Evolutionary conservation across 1,140 invertebrate genomes (phyloP), one percentile per base, ranked within the genome.

Genomic region (Helicoverpa armigera): DNA sequence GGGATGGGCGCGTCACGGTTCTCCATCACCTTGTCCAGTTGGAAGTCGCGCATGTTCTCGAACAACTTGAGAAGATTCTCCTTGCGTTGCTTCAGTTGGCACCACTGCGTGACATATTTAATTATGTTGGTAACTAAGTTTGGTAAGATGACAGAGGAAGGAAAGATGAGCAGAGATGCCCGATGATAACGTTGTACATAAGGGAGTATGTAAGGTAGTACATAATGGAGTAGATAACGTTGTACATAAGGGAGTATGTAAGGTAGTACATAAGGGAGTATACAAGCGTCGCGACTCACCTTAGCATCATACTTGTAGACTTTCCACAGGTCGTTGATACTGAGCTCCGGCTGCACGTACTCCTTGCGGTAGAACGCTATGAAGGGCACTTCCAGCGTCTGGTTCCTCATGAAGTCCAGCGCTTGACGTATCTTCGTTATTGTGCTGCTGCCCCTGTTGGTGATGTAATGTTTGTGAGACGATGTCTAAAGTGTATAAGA

Each of bases 311-410:
- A 99, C 86, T 98, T 98, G 92, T 99, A 99, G 1, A 99, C 97
- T 91, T 98, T 98, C 99, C 99, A 99, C 1, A 99, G 94, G 91
- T 99, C 99, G 88, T 98, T 98, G 23, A 99, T 98, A 78, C 97
- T 98, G 11, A 99, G 92, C 87, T 99, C 98, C 0, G 98, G 98
- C 87, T 98, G 97, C 0, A 99, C 98, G 90, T 99, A 99, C 92
- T 99, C 99, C 94, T 99, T 99, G 31, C 99, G 96, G 89, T 99
- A 99, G 92, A 99, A 99, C 0, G 99, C 98, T 86, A 99, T 99
- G 89, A 99, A 99, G 1, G 99, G 99, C 31, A 99, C 99, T 95
- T 99, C 99, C 86, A 99, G 96, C 51, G 98, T 97, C 86, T 99
- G 98, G 94, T 99, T 99, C 14, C 99, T 95, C 96, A 99, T 99